A percentile compares a stretch with the other conserved stretches of the same genome.
phyloP scores from a whole-genome alignment of 2,888 invertebrate species.

The Folsomia manolachei region DNA sequence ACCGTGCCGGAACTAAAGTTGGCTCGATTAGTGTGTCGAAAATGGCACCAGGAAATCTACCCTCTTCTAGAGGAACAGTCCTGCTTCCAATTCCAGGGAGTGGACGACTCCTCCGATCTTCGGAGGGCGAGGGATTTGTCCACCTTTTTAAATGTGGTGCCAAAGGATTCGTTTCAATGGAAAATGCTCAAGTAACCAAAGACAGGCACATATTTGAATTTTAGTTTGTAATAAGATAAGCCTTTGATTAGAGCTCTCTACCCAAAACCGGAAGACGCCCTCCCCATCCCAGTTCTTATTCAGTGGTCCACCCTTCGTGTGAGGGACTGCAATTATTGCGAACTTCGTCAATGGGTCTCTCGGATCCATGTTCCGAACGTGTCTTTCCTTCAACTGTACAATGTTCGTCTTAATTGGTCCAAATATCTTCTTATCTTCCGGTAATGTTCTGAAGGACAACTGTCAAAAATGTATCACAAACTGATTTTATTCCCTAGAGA shows the following conservation, averaged over 20 bases:
- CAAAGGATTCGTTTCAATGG: constrained; percentile 11
- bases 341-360: constrained; percentile 14
- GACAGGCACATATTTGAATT: not conserved
- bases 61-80: not conserved
- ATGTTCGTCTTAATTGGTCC: constrained; percentile 12
- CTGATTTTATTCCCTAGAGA: not conserved
- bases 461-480: not conserved
- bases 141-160: constrained; percentile 3
- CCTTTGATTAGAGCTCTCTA: constrained; percentile 6
- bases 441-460: not conserved
- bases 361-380: not conserved
- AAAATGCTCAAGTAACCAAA: constrained; percentile 11
- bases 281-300: constrained; percentile 4
- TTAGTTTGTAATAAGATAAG: too few species aligned
- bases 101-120: not conserved
- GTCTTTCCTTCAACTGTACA: not conserved
- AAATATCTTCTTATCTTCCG: constrained; percentile 9
- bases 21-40: constrained; percentile 1
- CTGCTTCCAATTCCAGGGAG: not conserved
- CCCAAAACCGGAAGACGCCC: constrained; percentile 1
- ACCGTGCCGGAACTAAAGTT: not conserved
- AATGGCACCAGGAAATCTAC: not conserved
- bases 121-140: not conserved
- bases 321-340: not conserved
- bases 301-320: constrained; percentile 9